Percentiles rank a stretch among this genome's conserved stretches.
Conservation (phyloP, 2,113 vertebrate genomes). For the Arvicanthis niloticus region DNA sequence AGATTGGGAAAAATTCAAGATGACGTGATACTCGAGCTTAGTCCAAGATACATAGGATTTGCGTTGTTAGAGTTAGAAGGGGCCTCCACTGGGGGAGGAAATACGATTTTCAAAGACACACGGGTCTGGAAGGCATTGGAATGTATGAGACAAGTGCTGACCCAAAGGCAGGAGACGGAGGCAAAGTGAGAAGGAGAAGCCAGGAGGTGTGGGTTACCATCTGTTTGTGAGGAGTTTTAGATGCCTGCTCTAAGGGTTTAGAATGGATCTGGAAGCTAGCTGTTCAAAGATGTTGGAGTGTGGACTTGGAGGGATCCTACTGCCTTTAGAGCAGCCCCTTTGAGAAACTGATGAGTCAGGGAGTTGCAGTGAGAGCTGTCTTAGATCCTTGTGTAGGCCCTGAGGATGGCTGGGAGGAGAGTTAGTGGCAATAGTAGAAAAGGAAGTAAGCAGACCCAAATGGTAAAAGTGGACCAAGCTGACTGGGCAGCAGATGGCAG, state of each 20-base stretch:
- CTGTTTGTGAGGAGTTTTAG: background rate
- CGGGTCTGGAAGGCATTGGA: background rate
- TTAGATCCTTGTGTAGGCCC: background rate
- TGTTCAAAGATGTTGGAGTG: background rate
- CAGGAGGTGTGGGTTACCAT: background rate
- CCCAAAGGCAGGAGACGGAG: background rate
- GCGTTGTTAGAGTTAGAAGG: background rate
- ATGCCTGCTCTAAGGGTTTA: background rate
- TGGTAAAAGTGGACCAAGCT: background rate
- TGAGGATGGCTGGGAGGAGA: background rate
- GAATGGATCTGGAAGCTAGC: background rate
- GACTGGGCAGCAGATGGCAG: background rate
- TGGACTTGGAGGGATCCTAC: background rate
- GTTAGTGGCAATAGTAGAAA: background rate
- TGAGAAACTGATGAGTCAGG: background rate
- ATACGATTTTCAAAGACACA: background rate
- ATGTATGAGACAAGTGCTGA: background rate
- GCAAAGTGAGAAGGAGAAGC: background rate
- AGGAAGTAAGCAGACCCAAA: background rate
- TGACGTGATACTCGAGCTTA: background rate
- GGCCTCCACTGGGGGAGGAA: background rate
- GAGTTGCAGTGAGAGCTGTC: background rate
- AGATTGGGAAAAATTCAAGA: background rate
- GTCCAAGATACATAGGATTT: background rate
- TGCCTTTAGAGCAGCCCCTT: background rate